A percentile compares a stretch with the other conserved stretches of the same genome.
Conservation (phyloP, 2,797 vertebrate species). For the Enteromius radiatus region DNA sequence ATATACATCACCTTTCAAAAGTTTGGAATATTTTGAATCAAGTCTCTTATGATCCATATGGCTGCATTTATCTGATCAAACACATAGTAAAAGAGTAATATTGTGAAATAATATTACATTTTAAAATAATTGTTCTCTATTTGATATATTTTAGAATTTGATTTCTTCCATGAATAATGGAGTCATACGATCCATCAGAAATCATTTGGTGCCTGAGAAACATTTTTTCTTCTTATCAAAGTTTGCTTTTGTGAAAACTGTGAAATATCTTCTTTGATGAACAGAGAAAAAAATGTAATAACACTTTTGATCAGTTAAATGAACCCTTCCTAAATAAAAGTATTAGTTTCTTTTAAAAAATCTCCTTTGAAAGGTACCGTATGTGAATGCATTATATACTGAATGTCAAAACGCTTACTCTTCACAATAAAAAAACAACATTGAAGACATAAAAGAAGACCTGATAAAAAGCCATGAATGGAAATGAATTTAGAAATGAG, state of each 20-base stretch:
- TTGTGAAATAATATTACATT: neutral
- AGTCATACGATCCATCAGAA: neutral
- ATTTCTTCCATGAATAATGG: neutral
- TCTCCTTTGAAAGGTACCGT: neutral
- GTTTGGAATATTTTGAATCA: neutral
- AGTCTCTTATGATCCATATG: too few relatives aligned
- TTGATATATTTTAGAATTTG: neutral
- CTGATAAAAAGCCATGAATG: neutral
- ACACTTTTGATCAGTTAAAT: neutral
- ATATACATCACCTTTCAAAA: neutral
- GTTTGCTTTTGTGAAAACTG: neutral
- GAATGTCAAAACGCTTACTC: neutral
- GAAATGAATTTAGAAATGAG: neutral
- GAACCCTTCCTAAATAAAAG: neutral
- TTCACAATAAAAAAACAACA: neutral
- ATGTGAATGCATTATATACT: neutral
- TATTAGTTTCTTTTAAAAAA: neutral
- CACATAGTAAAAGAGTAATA: neutral
- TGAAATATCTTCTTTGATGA: neutral
- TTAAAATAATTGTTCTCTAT: neutral
- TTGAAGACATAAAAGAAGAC: constrained; percentile 6
- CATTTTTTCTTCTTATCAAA: neutral
- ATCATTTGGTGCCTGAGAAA: neutral
- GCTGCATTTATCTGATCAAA: neutral
- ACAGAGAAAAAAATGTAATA: neutral